Evolutionary conservation across 2,888 invertebrate genomes (phyloP), one percentile per base, ranked within the genome.

Genomic region (Automeris io): DNA sequence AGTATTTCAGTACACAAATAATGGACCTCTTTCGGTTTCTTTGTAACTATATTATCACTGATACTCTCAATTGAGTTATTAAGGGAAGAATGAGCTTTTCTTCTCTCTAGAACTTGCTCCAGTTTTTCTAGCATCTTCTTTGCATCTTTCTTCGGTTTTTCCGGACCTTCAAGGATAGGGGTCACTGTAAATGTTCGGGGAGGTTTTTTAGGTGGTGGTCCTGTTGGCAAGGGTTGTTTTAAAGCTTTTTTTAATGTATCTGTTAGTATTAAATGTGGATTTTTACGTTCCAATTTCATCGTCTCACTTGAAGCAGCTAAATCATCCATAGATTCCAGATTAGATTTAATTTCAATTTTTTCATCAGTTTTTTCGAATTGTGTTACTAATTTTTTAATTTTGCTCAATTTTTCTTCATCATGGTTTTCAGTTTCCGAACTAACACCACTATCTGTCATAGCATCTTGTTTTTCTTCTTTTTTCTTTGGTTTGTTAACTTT

Each of bases 171-270:
- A 3, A 54, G 54, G 5, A 60, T 64, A 0, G 74, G 54, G 0
- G 65, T 49, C 13, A 47, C 78, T 23, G 78, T 76, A 53, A 92
- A 91, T 1, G 88, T 89, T 45, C 93, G 71, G 0, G 93, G 94
- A 1, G 94, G 93, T 62, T 94, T 93, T 54, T 91, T 90, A 0
- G 93, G 94, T 0, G 93, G 92, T 3, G 93, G 92, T 0, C 92
- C 93, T 2, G 71, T 45, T 0, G 93, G 93, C 33, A 93, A 57
- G 0, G 92, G 92, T 48, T 91, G 89, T 58, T 90, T 90, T 31
- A 92, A 70, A 11, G 91, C 91, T 45, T 89, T 88, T 59, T 90
- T 91, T 22, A 92, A 70, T 1, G 91, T 91, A 49, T 91, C 91
- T 0, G 90, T 86, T 34, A 87, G 48, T n/a, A 57, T 65, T 32